A percentile compares a stretch with the other conserved stretches of the same genome.
These are phyloP conservation scores for Spodoptera frugiperda DNA, from an alignment of 1,140 invertebrate species.

Conservation along the genomic window DNA sequence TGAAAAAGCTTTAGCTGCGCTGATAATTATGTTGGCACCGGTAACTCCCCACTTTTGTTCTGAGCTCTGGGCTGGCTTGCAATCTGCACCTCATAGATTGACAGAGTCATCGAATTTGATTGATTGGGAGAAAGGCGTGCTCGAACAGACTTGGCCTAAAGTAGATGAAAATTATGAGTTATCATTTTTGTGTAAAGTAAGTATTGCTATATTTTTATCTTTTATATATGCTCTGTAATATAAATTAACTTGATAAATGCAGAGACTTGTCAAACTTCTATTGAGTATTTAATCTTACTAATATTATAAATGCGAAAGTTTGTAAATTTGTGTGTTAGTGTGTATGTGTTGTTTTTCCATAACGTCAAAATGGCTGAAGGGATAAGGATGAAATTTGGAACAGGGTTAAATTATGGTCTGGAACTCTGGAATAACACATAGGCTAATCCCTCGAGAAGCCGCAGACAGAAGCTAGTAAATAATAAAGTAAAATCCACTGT, in stretches of 20 bases:
- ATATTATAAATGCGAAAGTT: too few species aligned
- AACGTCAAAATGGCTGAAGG: too few species aligned
- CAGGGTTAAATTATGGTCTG: too few species aligned
- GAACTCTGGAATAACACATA: too few species aligned
- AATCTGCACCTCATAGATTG: slow-evolving; percentile 87
- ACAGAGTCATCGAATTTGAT: slow-evolving; percentile 82
- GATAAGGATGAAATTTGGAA: too few species aligned
- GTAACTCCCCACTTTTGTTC: slow-evolving; percentile 96
- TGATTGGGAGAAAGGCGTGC: slow-evolving; percentile 88
- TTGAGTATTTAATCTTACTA: too few species aligned
- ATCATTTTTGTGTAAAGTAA: slow-evolving; percentile 88
- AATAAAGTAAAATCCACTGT: slow-evolving; percentile 20
- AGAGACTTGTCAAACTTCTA: too few species aligned
- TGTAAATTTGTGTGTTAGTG: too few species aligned
- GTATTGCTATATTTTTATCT: slow-evolving; percentile 13
- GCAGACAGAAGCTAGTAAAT: neutral
- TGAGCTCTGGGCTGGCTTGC: slow-evolving; percentile 94
- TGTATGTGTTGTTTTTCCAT: too few species aligned
- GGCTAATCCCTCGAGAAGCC: too few species aligned
- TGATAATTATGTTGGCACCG: slow-evolving; percentile 95
- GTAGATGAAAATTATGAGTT: slow-evolving; percentile 91
- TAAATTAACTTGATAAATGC: too few species aligned
- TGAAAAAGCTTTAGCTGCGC: slow-evolving; percentile 91
- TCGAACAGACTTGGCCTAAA: slow-evolving; percentile 93
- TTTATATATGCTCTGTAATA: too few species aligned